Base-by-base conservation (phyloP, 2,888 invertebrate genomes). In the Barypeithes pellucidus region DNA sequence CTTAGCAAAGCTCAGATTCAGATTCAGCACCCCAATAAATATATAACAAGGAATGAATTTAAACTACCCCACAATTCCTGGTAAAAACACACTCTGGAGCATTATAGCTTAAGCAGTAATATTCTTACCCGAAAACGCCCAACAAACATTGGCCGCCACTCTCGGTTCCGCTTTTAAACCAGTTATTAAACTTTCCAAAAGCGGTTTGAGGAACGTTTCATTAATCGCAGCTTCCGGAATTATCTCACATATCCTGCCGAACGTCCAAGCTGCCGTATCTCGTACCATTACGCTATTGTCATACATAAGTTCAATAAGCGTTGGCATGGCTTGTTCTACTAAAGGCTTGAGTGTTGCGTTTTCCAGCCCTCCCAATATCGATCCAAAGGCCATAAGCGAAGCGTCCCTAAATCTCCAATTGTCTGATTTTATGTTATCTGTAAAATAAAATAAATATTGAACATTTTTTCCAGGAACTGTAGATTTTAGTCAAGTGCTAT, bases 141-240 rank as follows among this genome's bases (percentile, higher is more conserved):
- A 99, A 85, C 99, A 99, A 11, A 99, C 97, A 86, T 99, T 99
- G 9, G 97, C 94, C 0, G 99, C 99, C 0, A 99, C 99, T 29
- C 99, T 88, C 4, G 99, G 96, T 84, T 99, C 99, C 2, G 97
- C 94, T 81, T 94, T 94, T 18, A 99, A 87, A 0, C 97, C 97
- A 79, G 91, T 93, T 0, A 95, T 91, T 72, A 96, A 90, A 86
- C 94, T 90, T 87, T 95, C 94, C 14, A 96, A 84, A 11, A 96
- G 85, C 0, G 94, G 93, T 83, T 93, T 93, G 62, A 99, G 88
- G 86, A 94, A 95, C 3, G 90, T 91, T 80, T 94, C 93, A 84
- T 95, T 96, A 67, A 98, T 95, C 0, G 96, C 97, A 24, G 97
- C 96, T 83, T 97, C 97, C 0, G 98, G 97, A 66, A 97, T 95